These are phyloP conservation scores for Cancer borealis DNA, from an alignment of 2,888 invertebrate genomes.

Conservation along the genomic window DNA sequence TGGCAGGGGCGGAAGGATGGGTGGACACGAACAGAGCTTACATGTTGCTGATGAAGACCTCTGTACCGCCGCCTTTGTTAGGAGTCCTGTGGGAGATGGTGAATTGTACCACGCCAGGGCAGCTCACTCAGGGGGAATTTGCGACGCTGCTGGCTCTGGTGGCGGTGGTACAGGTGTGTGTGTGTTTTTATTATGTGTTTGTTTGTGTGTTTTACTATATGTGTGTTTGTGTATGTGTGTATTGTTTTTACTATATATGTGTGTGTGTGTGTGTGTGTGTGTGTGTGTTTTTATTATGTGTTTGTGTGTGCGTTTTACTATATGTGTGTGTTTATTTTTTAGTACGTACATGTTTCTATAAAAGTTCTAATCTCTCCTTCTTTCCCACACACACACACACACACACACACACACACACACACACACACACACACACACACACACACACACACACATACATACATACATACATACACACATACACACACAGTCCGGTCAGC, in stretches of 20 bases:
- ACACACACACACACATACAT: too few species aligned
- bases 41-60: constrained; percentile 74
- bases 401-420: too few species aligned
- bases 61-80: constrained; percentile 69
- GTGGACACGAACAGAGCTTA: constrained; percentile 74
- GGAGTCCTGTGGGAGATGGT: constrained; percentile 76
- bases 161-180: constrained; percentile 74
- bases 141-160: constrained; percentile 73
- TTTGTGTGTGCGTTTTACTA: too few species aligned
- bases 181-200: not conserved
- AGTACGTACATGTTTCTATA: too few species aligned
- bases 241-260: not conserved
- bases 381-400: too few species aligned
- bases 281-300: not conserved
- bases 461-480: not conserved
- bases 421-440: too few species aligned
- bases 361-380: not conserved
- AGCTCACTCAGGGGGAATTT: constrained; percentile 69
- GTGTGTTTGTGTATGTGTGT: constrained; percentile 21
- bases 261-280: constrained; percentile 20
- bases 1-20: constrained; percentile 67
- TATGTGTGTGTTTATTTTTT: too few species aligned
- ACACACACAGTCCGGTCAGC: constrained; percentile 64
- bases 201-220: not conserved
- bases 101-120: constrained; percentile 72